Conservation (phyloP, 64 coral and sea anemone genomes). For the Porites australiensis region DNA sequence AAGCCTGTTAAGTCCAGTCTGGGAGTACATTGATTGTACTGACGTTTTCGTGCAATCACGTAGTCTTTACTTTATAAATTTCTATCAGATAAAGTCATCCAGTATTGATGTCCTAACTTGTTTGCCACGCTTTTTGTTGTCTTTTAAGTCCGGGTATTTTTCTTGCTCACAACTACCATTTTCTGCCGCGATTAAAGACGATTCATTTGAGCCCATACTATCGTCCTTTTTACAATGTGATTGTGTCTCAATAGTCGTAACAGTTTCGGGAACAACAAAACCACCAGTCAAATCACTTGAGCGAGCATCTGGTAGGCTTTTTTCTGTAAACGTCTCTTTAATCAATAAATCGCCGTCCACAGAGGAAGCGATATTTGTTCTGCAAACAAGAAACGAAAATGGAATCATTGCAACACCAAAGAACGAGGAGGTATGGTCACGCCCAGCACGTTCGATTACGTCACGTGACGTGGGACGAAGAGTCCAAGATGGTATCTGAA, state of each 20-base stretch:
- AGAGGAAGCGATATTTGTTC: not conserved
- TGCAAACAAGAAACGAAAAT: not conserved
- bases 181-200: too few relatives aligned
- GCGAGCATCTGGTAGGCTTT: not conserved
- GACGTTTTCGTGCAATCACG: too few relatives aligned
- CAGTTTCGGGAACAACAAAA: not conserved
- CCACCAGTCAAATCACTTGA: not conserved
- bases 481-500: too few relatives aligned
- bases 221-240: not conserved
- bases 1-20: too few relatives aligned
- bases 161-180: not conserved
- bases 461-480: too few relatives aligned
- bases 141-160: not conserved
- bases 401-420: too few relatives aligned
- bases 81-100: slow-evolving; percentile 29
- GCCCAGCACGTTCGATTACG: too few relatives aligned
- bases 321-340: not conserved
- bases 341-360: not conserved
- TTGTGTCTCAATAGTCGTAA: not conserved
- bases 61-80: too few relatives aligned
- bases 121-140: not conserved
- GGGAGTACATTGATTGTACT: too few relatives aligned
- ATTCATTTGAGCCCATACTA: not conserved
- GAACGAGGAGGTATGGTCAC: too few relatives aligned
- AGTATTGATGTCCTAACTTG: not conserved